Evolutionary conservation across 1,140 invertebrate species (phyloP).

Genomic region (Planococcus citri): DNA sequence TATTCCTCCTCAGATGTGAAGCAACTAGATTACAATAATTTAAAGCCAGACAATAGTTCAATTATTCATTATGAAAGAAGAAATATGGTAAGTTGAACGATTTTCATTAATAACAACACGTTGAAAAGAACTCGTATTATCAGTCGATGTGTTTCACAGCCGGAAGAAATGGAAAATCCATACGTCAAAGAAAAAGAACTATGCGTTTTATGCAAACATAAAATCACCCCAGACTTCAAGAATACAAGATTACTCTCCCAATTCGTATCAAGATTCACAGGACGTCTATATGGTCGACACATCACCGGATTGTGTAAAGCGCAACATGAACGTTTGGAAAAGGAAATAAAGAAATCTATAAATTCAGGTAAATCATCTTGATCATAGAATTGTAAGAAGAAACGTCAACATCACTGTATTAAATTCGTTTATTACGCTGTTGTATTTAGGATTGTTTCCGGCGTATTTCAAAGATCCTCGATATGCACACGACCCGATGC

Average conservation of each 20-base stretch:
- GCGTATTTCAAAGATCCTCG: constrained; percentile 57
- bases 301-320: constrained; percentile 75
- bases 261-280: constrained; percentile 88
- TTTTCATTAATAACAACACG: too few relatives aligned
- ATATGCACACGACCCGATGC: constrained; percentile 67
- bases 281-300: constrained; percentile 75
- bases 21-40: too few relatives aligned
- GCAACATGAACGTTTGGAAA: constrained; percentile 56
- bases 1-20: too few relatives aligned
- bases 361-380: constrained; percentile 39
- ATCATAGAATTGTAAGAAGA: too few relatives aligned
- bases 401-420: too few relatives aligned
- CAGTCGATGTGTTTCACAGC: constrained; percentile 21
- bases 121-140: too few relatives aligned
- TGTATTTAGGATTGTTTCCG: constrained; percentile 58
- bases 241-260: constrained; percentile 84
- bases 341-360: constrained; percentile 58
- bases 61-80: not conserved
- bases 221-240: constrained; percentile 79
- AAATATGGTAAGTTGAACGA: not conserved
- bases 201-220: constrained; percentile 79
- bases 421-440: constrained; percentile 6
- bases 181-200: constrained; percentile 55
- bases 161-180: constrained; percentile 59
- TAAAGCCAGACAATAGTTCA: too few relatives aligned